Conservation (phyloP, 2,797 vertebrate species). For the Chiroxiphia lanceolata region DNA sequence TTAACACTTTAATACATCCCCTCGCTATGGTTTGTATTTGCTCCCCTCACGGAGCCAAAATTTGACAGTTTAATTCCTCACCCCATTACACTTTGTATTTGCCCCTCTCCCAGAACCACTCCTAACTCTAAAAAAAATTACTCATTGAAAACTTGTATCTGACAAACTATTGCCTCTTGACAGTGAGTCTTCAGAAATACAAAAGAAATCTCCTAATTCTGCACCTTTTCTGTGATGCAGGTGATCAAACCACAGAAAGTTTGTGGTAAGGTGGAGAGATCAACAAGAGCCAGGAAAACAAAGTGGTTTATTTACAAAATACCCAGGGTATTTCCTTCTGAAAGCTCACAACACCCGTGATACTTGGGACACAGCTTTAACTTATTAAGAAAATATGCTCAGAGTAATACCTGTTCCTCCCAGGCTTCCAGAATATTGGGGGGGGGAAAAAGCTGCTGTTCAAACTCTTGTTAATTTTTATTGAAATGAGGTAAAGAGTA, state of each 20-base stretch:
- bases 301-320: not conserved
- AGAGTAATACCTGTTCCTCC: not conserved
- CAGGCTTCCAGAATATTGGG: not conserved
- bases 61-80: not conserved
- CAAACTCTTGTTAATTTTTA: not conserved
- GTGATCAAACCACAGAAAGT: not conserved
- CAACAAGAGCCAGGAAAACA: not conserved
- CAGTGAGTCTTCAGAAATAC: not conserved
- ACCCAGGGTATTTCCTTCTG: not conserved
- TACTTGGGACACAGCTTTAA: not conserved
- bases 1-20: no score
- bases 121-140: not conserved
- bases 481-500: not conserved
- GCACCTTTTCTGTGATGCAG: not conserved
- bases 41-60: not conserved
- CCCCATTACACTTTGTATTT: rapidly evolving
- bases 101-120: not conserved
- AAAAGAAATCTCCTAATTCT: not conserved
- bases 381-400: not conserved
- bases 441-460: not conserved
- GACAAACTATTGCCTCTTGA: not conserved
- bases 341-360: not conserved
- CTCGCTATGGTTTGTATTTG: not conserved
- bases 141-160: not conserved
- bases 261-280: not conserved